Conservation (phyloP, 2,888 invertebrate species). For the Andrena fulva region DNA sequence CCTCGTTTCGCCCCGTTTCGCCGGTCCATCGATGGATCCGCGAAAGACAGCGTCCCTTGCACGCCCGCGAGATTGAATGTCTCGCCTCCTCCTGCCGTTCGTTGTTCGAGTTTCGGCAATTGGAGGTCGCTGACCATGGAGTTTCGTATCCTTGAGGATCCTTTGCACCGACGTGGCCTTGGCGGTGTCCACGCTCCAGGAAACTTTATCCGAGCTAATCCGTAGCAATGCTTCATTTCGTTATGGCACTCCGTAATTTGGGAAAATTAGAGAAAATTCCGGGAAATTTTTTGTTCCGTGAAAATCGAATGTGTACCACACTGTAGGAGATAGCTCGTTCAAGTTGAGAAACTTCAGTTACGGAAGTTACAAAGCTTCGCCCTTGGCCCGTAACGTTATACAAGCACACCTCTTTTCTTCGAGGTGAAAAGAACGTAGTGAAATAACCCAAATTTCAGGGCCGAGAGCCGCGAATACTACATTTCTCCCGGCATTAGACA, state of each 20-base stretch:
- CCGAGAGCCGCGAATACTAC: not conserved
- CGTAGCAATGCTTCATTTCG: not conserved
- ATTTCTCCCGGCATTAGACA: not conserved
- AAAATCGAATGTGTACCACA: too few relatives aligned
- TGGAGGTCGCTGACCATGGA: constrained; percentile 34
- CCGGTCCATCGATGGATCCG: not conserved
- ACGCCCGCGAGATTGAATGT: constrained; percentile 41
- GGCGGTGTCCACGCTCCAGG: constrained; percentile 20
- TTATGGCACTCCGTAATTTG: not conserved
- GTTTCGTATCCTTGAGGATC: constrained; percentile 42
- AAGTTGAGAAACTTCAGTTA: too few relatives aligned
- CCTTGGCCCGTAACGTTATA: too few relatives aligned
- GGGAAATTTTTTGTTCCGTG: too few relatives aligned
- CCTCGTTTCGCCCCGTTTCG: not conserved
- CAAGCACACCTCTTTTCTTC: too few relatives aligned
- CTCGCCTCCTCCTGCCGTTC: constrained; percentile 7
- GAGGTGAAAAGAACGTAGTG: too few relatives aligned
- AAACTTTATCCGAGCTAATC: constrained; percentile 22
- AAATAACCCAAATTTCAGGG: not conserved
- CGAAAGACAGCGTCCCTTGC: constrained; percentile 14
- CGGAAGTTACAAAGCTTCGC: too few relatives aligned
- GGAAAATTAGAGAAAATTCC: not conserved
- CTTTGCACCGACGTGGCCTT: constrained; percentile 13
- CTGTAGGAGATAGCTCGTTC: too few relatives aligned
- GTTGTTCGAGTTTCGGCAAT: constrained; percentile 28